Percentiles rank a stretch among this genome's conserved stretches.
phyloP scores from a whole-genome alignment of 2,113 vertebrate species.

The Todiramphus chloris region DNA sequence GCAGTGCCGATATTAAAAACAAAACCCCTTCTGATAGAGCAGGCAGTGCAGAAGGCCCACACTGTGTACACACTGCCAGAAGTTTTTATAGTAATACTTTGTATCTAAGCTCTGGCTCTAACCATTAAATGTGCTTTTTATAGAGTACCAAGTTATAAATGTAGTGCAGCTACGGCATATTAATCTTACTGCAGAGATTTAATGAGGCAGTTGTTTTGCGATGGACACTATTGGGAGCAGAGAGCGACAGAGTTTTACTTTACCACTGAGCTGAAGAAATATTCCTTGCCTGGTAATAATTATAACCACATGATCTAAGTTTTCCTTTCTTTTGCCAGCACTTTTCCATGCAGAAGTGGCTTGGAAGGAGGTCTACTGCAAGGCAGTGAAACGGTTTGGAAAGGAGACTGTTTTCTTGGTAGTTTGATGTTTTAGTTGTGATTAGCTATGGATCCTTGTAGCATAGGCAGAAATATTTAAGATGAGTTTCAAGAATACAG shows the following conservation, averaged over 20 bases:
- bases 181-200: constrained; percentile 90
- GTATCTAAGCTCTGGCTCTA: constrained; percentile 82
- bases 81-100: constrained; percentile 85
- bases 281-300: constrained; percentile 91
- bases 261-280: constrained; percentile 86
- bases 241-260: constrained; percentile 90
- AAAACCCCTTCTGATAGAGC: constrained; percentile 46
- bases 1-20: constrained; percentile 9
- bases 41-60: constrained; percentile 54
- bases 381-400: constrained; percentile 76
- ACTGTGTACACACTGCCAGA: constrained; percentile 68
- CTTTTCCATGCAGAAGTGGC: constrained; percentile 82
- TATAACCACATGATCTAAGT: constrained; percentile 92
- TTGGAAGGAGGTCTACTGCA: constrained; percentile 79
- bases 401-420: constrained; percentile 76
- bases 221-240: constrained; percentile 88
- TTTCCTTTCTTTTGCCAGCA: constrained; percentile 80
- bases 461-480: constrained; percentile 70
- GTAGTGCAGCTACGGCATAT: constrained; percentile 86
- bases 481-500: constrained; percentile 75
- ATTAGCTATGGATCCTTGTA: constrained; percentile 71
- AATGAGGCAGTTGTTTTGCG: constrained; percentile 95
- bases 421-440: constrained; percentile 76
- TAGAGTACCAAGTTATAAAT: constrained; percentile 88
- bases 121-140: constrained; percentile 85